These are phyloP conservation scores for Ennomos quercinarius DNA, from an alignment of 2,888 invertebrate species.

Conservation along the genomic window DNA sequence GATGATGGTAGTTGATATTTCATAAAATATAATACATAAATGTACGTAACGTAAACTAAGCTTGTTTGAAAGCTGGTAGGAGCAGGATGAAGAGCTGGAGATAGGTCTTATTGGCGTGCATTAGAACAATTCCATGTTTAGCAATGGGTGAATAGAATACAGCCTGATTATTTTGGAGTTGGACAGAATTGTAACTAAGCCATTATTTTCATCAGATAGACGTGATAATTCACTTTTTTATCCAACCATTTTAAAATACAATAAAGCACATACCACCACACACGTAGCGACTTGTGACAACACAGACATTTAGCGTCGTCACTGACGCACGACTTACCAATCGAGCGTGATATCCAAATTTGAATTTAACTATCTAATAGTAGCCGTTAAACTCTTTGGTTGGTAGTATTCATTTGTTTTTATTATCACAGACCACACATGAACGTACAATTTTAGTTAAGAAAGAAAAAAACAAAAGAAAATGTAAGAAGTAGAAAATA, in stretches of 20 bases:
- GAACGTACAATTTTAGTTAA: neutral
- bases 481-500: neutral
- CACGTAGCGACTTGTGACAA: slow-evolving; percentile 35
- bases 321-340: slow-evolving; percentile 47
- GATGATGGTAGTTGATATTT: no score
- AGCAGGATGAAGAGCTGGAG: no score
- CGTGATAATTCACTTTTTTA: slow-evolving; percentile 18
- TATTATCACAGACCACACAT: slow-evolving; percentile 48
- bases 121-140: no score
- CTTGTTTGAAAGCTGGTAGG: no score
- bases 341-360: slow-evolving; percentile 54
- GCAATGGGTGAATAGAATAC: no score
- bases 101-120: no score
- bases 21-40: no score
- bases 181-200: no score
- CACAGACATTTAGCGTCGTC: slow-evolving; percentile 31
- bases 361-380: slow-evolving; percentile 46
- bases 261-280: slow-evolving; percentile 44
- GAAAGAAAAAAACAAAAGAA: neutral
- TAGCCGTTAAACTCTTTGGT: slow-evolving; percentile 54
- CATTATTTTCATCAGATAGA: no score
- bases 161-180: no score
- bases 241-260: slow-evolving; percentile 36
- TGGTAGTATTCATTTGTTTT: slow-evolving; percentile 49
- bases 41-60: no score